Base-by-base conservation (phyloP, 2,797 vertebrate species). In the Tapirus indicus region DNA sequence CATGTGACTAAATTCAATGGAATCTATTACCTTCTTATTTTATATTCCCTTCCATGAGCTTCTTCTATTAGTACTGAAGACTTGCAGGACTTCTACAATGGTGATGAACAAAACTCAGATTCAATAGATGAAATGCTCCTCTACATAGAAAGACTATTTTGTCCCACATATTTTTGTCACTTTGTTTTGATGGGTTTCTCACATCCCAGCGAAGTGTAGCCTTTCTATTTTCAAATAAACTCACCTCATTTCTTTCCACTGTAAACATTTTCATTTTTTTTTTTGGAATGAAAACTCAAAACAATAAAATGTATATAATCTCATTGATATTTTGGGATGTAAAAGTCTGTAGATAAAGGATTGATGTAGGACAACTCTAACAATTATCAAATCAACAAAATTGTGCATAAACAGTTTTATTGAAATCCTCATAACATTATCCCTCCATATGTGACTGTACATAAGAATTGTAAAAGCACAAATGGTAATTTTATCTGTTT, bases 141-240 rank as follows among this genome's bases (percentile, higher is more conserved):
- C 25, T 91, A 27, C 23, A 13, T 13, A 78, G 18, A 92, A 2
- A 72, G 0, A 49, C 6, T 35, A 52, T 89, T 94, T 87, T 1
- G 56, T 91, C 49, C 49, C 44, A 44, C 72, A 8, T 54, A 64
- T 21, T 88, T 6, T 80, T 77, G 32, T 16, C 27, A 94, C 16
- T 90, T 96, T 93, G 56, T 13, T 90, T 96, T 93, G 56, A 69
- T 83, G 60, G 17, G 7, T 94, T 96, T 84, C 35, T 96, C 75
- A 91, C 29, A 97, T 68, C 16, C n/a, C 8, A 58, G 47, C 68
- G 52, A 91, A 47, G 56, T 86, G 7, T 20, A 82, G 8, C 10
- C 17, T 66, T 64, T 85, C 32, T 78, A 75, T 66, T 82, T 29
- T 2, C 62, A 94, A 27, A 86, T 25, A 78, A 88, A 47, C 1